These are phyloP conservation scores for Chrysolina americana DNA, from an alignment of 2,888 invertebrate species.

Conservation along the genomic window DNA sequence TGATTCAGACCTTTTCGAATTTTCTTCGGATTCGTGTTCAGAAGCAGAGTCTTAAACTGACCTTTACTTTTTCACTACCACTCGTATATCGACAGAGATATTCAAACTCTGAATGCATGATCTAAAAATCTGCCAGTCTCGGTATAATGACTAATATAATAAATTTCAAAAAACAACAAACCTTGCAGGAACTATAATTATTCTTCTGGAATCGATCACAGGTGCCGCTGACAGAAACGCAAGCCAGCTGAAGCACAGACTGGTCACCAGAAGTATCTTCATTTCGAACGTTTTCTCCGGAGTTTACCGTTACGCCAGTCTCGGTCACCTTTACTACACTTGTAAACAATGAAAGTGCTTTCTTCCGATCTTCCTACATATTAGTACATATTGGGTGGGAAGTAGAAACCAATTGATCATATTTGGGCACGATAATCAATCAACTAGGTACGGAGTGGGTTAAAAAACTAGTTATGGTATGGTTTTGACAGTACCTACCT, in stretches of 20 bases:
- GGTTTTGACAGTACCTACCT: no score
- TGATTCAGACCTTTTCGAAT: no score
- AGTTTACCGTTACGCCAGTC: slow-evolving; percentile 17
- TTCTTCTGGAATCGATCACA: slow-evolving; percentile 10
- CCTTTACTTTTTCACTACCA: no score
- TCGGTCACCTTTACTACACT: slow-evolving; percentile 20
- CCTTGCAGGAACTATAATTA: slow-evolving; percentile 28
- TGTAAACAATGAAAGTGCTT: slow-evolving; percentile 29
- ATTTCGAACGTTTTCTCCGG: slow-evolving; percentile 3
- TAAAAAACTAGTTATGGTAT: not conserved
- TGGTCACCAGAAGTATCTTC: slow-evolving; percentile 21
- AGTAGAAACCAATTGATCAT: slow-evolving; percentile 14
- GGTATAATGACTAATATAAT: no score
- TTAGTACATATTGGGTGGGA: slow-evolving; percentile 17
- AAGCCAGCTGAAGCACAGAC: slow-evolving; percentile 21
- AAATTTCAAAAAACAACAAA: slow-evolving; percentile 13
- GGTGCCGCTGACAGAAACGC: slow-evolving; percentile 8
- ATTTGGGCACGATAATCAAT: slow-evolving; percentile 8
- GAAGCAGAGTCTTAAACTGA: no score
- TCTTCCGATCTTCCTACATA: slow-evolving; percentile 28
- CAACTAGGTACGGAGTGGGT: not conserved
- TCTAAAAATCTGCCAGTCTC: no score
- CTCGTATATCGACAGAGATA: no score
- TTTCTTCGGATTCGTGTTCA: no score
- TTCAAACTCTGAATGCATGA: no score